These are phyloP conservation scores for Rhopalosiphum nymphaeae DNA, from an alignment of 2,888 invertebrate genomes.

Conservation along the genomic window DNA sequence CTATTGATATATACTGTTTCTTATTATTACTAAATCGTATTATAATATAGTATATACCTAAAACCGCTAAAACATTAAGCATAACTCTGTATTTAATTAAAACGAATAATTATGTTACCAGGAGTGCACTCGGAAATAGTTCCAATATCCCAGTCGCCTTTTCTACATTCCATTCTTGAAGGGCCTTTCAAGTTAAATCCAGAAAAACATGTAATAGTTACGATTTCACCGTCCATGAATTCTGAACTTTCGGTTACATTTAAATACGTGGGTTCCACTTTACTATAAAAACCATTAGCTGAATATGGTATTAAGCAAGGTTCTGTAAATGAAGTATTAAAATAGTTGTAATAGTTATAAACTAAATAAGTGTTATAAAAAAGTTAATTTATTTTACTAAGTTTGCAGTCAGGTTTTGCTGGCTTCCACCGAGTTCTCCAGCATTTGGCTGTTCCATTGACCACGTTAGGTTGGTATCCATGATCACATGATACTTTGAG, in stretches of 20 bases:
- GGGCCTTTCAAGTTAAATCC: slow-evolving; percentile 78
- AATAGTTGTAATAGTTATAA: not conserved
- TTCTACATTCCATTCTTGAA: slow-evolving; percentile 81
- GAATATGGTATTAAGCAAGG: slow-evolving; percentile 80
- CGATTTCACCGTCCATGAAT: slow-evolving; percentile 79
- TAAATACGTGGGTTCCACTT: slow-evolving; percentile 70
- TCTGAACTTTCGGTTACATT: slow-evolving; percentile 75
- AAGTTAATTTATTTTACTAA: slow-evolving; percentile 75
- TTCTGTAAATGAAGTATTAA: slow-evolving; percentile 71
- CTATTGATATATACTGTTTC: not conserved
- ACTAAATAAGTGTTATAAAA: not conserved
- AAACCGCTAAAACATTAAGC: not conserved
- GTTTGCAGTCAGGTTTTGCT: slow-evolving; percentile 82
- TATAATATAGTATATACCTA: not conserved
- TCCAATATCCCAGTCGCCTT: slow-evolving; percentile 83
- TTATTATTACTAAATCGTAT: not conserved
- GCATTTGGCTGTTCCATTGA: slow-evolving; percentile 84
- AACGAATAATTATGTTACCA: slow-evolving; percentile 71
- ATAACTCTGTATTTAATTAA: not conserved
- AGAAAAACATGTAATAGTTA: slow-evolving; percentile 82
- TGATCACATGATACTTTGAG: slow-evolving; percentile 82
- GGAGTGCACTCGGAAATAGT: slow-evolving; percentile 83
- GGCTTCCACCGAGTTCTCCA: slow-evolving; percentile 89
- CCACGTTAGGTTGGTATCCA: slow-evolving; percentile 82
- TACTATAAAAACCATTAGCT: slow-evolving; percentile 77